A percentile compares a stretch with the other conserved stretches of the same genome.
Conservation (phyloP, 2,888 invertebrate species). For the Schrankia costaestrigalis region DNA sequence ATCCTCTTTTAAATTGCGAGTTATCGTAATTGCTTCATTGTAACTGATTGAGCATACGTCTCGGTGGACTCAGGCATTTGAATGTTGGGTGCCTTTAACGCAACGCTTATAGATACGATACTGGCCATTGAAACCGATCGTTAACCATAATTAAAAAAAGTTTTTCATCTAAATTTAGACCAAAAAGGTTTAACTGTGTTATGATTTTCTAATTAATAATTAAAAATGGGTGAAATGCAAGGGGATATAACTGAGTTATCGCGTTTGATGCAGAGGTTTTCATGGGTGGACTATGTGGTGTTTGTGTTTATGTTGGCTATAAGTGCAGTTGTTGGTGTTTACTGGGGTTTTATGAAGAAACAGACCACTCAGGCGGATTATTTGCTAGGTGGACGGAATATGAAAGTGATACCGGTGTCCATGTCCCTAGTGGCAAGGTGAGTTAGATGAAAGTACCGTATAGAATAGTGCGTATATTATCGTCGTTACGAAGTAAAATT, state of each 20-base stretch:
- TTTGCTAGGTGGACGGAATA: conserved; percentile 89
- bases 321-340: conserved; percentile 90
- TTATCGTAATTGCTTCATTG: conserved; percentile 80
- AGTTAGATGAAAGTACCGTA: conserved; percentile 18
- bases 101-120: conserved; percentile 24
- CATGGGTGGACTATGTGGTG: conserved; percentile 88
- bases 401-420: conserved; percentile 90
- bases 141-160: conserved; percentile 3
- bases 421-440: conserved; percentile 93
- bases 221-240: conserved; percentile 46
- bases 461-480: background rate
- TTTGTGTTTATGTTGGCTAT: conserved; percentile 88
- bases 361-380: conserved; percentile 84
- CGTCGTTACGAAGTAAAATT: too few species aligned
- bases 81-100: conserved; percentile 47
- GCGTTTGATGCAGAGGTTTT: conserved; percentile 82
- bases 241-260: conserved; percentile 72
- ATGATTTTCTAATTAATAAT: conserved; percentile 4
- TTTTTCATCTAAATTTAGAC: background rate
- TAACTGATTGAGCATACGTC: conserved; percentile 67
- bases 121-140: conserved; percentile 14
- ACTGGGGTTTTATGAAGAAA: conserved; percentile 88
- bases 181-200: conserved; percentile 8
- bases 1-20: conserved; percentile 79
- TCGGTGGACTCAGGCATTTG: conserved; percentile 47